Conservation (phyloP, 2,113 vertebrate genomes). For the Epinephelus moara region DNA sequence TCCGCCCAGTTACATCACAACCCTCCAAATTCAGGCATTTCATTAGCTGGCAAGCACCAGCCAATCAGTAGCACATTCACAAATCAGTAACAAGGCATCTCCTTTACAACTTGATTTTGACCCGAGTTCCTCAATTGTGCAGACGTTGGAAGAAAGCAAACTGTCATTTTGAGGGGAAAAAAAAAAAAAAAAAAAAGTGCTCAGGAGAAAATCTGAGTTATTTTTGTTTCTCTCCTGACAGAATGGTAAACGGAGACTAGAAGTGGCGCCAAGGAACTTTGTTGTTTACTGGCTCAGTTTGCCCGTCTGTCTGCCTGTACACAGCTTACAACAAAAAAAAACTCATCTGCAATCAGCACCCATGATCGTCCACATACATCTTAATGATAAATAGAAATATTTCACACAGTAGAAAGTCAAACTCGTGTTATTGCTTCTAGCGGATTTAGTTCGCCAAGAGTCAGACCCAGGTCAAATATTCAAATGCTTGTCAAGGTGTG, state of each 20-base stretch:
- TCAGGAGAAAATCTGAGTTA: constrained; percentile 20
- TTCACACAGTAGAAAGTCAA: constrained; percentile 74
- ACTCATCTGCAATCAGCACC: constrained; percentile 54
- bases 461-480: constrained; percentile 55
- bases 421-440: constrained; percentile 81
- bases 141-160: constrained; percentile 27
- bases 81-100: constrained; percentile 63
- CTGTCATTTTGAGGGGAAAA: neutral
- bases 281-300: constrained; percentile 54
- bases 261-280: constrained; percentile 17
- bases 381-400: constrained; percentile 72
- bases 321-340: constrained; percentile 9
- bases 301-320: constrained; percentile 13
- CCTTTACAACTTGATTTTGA: constrained; percentile 14
- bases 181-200: neutral
- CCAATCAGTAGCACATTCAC: constrained; percentile 68
- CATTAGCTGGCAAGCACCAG: constrained; percentile 50
- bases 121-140: constrained; percentile 23
- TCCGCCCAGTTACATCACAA: constrained; percentile 31
- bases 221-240: constrained; percentile 33
- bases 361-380: constrained; percentile 34
- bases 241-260: constrained; percentile 9
- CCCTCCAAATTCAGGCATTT: constrained; percentile 36
- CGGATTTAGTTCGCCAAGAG: constrained; percentile 43
- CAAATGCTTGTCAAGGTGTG: constrained; percentile 10